phyloP scores from a whole-genome alignment of 2,888 invertebrate genomes.

The Chaitophorus viminalis region DNA sequence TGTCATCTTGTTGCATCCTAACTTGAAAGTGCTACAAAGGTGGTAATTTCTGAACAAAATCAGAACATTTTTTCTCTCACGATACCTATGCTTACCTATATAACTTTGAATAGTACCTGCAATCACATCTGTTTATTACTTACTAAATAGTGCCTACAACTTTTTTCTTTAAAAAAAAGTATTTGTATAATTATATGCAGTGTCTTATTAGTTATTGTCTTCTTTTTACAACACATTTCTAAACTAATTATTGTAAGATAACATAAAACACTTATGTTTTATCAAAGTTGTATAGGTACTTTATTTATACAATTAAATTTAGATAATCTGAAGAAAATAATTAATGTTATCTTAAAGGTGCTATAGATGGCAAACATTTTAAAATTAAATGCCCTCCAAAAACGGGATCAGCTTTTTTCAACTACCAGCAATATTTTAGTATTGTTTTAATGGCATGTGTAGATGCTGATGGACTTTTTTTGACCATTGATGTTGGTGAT shows the following conservation, averaged over 20 bases:
- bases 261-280: constrained; percentile 4
- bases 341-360: neutral
- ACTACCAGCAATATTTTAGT: constrained; percentile 21
- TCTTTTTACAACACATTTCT: constrained; percentile 8
- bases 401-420: constrained; percentile 7
- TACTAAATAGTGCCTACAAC: constrained; percentile 5
- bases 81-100: constrained; percentile 3
- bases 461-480: constrained; percentile 3
- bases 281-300: constrained; percentile 5
- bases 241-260: constrained; percentile 8
- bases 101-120: constrained; percentile 4
- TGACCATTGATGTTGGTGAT: constrained; percentile 14
- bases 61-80: neutral
- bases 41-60: neutral
- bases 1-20: constrained; percentile 1
- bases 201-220: neutral
- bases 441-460: constrained; percentile 40
- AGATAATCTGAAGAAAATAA: no score
- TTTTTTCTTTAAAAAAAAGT: neutral
- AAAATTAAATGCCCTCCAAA: constrained; percentile 16
- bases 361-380: constrained; percentile 58
- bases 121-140: constrained; percentile 8
- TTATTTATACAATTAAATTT: neutral
- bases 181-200: constrained; percentile 1
- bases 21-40: neutral